These are phyloP conservation scores for Antechinus flavipes DNA, from an alignment of 2,113 vertebrate species.

Conservation along the genomic window DNA sequence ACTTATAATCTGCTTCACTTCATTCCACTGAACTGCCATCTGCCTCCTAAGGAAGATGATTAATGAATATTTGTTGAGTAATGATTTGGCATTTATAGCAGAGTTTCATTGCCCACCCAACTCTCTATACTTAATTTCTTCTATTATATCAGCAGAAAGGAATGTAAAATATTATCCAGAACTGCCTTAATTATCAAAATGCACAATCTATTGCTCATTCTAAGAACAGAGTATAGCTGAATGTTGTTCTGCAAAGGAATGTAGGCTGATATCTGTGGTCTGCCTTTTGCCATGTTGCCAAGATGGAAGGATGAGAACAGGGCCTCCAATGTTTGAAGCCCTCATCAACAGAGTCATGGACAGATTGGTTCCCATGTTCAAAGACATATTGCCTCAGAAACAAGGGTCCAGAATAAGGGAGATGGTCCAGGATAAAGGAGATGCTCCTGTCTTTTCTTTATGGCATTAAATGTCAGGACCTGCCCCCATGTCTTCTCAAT, in stretches of 20 bases:
- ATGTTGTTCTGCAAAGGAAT: conserved; percentile 48
- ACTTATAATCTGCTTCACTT: not conserved
- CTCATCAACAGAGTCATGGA: not conserved
- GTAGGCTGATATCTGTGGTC: conserved; percentile 1
- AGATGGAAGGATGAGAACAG: conserved; percentile 28
- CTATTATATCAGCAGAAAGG: conserved; percentile 22
- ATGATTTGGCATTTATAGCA: not conserved
- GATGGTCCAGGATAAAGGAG: not conserved
- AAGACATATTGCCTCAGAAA: not conserved
- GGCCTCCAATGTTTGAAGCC: not conserved
- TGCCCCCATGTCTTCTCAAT: conserved; percentile 37
- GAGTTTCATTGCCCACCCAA: conserved; percentile 20
- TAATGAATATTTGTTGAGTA: not conserved
- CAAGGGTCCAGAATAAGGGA: not conserved
- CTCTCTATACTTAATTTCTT: not conserved
- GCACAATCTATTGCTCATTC: conserved; percentile 51
- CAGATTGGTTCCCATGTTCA: not conserved
- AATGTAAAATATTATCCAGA: conserved; percentile 9
- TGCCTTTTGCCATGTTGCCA: conserved; percentile 48
- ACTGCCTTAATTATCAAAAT: conserved; percentile 64
- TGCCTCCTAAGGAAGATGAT: not conserved
- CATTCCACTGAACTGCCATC: not conserved
- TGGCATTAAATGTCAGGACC: not conserved
- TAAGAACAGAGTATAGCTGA: conserved; percentile 28
- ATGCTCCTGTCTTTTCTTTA: conserved; percentile 26